Conservation (phyloP, 30 jellyfish, hydroid and myxozoan genomes). For the Chrysaora quinquecirrha region DNA sequence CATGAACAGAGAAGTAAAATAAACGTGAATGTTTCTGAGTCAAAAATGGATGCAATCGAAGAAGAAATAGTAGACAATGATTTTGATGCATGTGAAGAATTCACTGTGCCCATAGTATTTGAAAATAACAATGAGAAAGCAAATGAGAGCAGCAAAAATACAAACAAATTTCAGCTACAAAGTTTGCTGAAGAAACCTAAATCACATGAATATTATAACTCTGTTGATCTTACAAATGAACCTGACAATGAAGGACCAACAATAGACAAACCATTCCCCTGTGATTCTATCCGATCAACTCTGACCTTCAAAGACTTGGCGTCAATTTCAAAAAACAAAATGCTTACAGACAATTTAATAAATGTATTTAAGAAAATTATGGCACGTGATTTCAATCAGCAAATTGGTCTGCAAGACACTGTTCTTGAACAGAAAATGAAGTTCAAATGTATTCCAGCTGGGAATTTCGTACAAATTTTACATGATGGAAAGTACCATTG, state of each 20-base stretch:
- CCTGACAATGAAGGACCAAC: not conserved
- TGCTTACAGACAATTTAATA: constrained; percentile 17
- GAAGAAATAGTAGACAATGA: not conserved
- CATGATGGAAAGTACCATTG: constrained; percentile 44
- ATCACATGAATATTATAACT: not conserved
- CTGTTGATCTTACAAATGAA: not conserved
- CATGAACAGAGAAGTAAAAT: not conserved
- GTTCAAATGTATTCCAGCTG: not conserved
- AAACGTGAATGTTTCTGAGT: not conserved
- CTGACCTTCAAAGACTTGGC: constrained; percentile 1
- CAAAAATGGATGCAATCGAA: not conserved
- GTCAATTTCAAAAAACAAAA: not conserved
- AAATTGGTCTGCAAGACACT: constrained; percentile 34
- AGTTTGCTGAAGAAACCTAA: not conserved
- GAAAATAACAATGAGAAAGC: not conserved
- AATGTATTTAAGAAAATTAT: constrained; percentile 20
- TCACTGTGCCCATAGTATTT: not conserved
- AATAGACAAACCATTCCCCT: not conserved
- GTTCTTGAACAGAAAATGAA: not conserved
- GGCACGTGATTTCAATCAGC: not conserved
- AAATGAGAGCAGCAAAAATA: not conserved
- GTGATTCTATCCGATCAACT: not conserved
- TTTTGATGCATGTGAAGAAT: not conserved
- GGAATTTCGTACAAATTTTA: constrained; percentile 16
- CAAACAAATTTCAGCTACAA: not conserved